Base-by-base conservation (phyloP, 1,140 invertebrate species). In the Hylyphantes graminicola region DNA sequence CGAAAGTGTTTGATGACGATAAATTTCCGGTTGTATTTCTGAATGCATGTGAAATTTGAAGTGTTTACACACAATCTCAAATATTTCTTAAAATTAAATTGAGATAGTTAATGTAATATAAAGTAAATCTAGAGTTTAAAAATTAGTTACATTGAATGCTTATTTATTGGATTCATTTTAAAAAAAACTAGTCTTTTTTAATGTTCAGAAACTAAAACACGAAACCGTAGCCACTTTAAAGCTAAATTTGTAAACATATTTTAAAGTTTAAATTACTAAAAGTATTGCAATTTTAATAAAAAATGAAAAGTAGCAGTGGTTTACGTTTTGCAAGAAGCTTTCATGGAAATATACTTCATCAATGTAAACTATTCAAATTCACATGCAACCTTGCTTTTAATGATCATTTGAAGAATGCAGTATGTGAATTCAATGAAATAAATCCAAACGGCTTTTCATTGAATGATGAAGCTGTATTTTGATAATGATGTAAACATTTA, bases 371-470 rank as follows among this genome's bases (percentile, higher is more conserved):
- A 15, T 70, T 68, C 17, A 3, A 1, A 70, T 17, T 70, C 50
- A 19, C n/a, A 17, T 65, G 19, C 63, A 35, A 19, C 19, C 54
- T 53, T 70, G n/a, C 19, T 6, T 70, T 2, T 8, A 53, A 15
- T 19, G 54, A 59, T 9, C n/a, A 54, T 19, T 2, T 53, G 11
- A 48, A 7, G 50, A 75, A 55, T 65, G 48, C 57, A 51, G 17
- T 63, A 59, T 55, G 67, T 83, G 80, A 83, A 74, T 13, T 57
- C 68, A 73, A 67, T 50, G 80, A 59, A 74, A 73, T 15, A 83
- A 83, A 83, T 83, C 80, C 48, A 51, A 21, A 48, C 35, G 70
- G 80, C 74, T 48, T 48, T 83, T 75, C 72, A 35, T 83, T 74
- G 70, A 74, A 50, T 53, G 80, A 83, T 74, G 80, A 19, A 8